Evolutionary conservation across 2,888 invertebrate genomes (phyloP), one percentile per base, ranked within the genome.

Genomic region (Caradrina clavipalpis): DNA sequence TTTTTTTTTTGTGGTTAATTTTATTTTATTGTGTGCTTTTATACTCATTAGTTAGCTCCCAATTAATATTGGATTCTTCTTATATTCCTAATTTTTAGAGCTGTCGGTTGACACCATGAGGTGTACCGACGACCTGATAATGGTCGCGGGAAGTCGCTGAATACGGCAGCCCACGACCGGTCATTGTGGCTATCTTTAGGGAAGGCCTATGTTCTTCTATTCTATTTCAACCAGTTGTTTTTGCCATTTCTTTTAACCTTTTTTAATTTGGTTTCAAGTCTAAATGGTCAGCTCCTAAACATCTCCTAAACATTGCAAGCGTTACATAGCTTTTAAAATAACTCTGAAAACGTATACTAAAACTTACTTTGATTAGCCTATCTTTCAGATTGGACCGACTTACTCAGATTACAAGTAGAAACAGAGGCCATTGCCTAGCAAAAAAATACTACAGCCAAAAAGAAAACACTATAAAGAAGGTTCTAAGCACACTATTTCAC

Each of bases 1-100:
- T 65, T 42, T 55, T 55, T 68, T 51, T 61, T 17, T 56, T 64
- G n/a, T 47, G 51, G 64, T 63, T 81, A 61, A 66, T 76, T 76
- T 73, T 67, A 65, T 71, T 61, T 35, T 67, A 55, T 53, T 53
- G 22, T 69, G 15, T 54, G 21, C 35, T 19, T 59, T 58, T 42
- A 39, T 45, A 19, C 31, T 64, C 50, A 61, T 76, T 65, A 61
- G 15, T 74, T n/a, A 35, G 42, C 39, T 59, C 61, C 65, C 10
- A 64, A 49, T 61, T 54, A 73, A 60, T 56, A 49, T 57, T 57
- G 8, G 7, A 22, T 22, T 42, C 13, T 22, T 45, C 0, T 55
- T 45, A 56, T 47, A 22, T 76, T 39, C 11, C 50, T 59, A 22
- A 10, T 54, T 0, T n/a, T n/a, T n/a, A n/a, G n/a, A n/a, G n/a